Evolutionary conservation across 1,140 invertebrate genomes (phyloP).

Genomic region (Meteorus sp.): DNA sequence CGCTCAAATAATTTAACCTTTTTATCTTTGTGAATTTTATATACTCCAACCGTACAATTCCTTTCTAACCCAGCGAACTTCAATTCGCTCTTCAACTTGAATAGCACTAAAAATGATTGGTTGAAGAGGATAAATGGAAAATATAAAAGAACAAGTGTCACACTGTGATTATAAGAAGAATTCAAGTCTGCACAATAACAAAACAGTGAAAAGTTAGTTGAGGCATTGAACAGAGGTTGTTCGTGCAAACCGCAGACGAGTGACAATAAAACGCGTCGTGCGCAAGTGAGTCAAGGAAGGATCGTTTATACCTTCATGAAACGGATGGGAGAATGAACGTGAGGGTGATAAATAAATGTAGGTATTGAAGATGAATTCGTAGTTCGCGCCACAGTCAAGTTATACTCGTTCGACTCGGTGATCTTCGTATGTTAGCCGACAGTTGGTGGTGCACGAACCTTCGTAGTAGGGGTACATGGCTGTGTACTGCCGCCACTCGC

Average conservation of each 20-base stretch:
- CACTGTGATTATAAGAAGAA: neutral
- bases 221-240: too few species aligned
- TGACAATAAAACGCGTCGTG: too few species aligned
- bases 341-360: neutral
- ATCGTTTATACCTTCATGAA: neutral
- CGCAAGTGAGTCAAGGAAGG: neutral
- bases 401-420: neutral
- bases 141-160: neutral
- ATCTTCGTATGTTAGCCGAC: too few species aligned
- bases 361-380: neutral
- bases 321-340: neutral
- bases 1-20: too few species aligned
- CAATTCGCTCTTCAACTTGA: too few species aligned
- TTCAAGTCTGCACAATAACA: neutral
- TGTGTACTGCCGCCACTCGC: conserved; percentile 7
- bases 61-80: too few species aligned
- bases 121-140: too few species aligned
- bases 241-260: too few species aligned
- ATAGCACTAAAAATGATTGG: too few species aligned
- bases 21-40: too few species aligned
- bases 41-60: too few species aligned
- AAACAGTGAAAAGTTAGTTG: neutral
- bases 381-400: conserved; percentile 9
- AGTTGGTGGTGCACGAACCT: too few species aligned
- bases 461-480: neutral